phyloP scores from a whole-genome alignment of 2,113 vertebrate genomes.

The Spilogale gracilis region DNA sequence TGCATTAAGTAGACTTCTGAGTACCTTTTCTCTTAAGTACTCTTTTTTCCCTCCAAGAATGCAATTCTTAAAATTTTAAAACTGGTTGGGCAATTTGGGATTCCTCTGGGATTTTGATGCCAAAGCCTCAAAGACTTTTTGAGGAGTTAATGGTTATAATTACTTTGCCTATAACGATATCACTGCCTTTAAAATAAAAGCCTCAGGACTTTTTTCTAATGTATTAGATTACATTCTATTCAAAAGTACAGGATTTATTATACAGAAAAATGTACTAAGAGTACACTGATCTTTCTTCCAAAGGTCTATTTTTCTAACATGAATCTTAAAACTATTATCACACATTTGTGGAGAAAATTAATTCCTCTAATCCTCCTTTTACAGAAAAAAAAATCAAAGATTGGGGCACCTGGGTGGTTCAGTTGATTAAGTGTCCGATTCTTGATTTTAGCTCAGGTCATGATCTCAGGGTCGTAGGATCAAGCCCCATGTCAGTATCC shows the following conservation, averaged over 20 bases:
- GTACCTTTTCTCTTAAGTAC: slow-evolving; percentile 70
- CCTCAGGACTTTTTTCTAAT: slow-evolving; percentile 78
- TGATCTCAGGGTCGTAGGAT: neutral
- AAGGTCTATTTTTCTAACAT: slow-evolving; percentile 71
- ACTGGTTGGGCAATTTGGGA: slow-evolving; percentile 76
- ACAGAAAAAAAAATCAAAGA: slow-evolving; percentile 36
- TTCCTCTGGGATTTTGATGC: slow-evolving; percentile 80
- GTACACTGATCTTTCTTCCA: slow-evolving; percentile 79
- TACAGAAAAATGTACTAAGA: slow-evolving; percentile 65
- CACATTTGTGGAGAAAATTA: slow-evolving; percentile 25
- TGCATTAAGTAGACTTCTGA: slow-evolving; percentile 70
- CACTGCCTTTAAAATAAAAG: slow-evolving; percentile 83
- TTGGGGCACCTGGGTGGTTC: neutral
- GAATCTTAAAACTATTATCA: slow-evolving; percentile 71
- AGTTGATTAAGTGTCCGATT: neutral
- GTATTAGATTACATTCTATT: slow-evolving; percentile 81
- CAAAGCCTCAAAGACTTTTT: slow-evolving; percentile 80
- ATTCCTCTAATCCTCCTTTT: slow-evolving; percentile 50
- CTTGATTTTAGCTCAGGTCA: neutral
- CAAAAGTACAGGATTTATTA: slow-evolving; percentile 82
- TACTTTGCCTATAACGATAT: slow-evolving; percentile 84
- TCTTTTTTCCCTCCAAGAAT: slow-evolving; percentile 68
- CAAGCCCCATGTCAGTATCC: neutral
- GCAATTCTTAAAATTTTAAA: slow-evolving; percentile 78
- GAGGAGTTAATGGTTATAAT: slow-evolving; percentile 84